These are phyloP conservation scores for Phortica okadai DNA, from an alignment of 2,888 invertebrate genomes.

Conservation along the genomic window DNA sequence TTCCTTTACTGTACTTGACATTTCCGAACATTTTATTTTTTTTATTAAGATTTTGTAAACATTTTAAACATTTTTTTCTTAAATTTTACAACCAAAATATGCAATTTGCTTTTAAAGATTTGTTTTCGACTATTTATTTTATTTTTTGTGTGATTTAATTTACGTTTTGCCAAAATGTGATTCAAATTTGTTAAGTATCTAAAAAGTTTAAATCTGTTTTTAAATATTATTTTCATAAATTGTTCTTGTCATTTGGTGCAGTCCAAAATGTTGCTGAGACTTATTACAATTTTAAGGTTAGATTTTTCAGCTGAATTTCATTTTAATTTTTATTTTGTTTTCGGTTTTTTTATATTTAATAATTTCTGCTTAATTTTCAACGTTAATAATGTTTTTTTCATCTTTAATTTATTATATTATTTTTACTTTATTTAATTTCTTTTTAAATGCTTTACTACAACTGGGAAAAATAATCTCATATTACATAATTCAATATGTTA, in stretches of 20 bases:
- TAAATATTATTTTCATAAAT: neutral
- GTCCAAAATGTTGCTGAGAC: constrained; percentile 61
- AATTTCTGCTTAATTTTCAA: constrained; percentile 40
- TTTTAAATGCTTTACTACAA: constrained; percentile 16
- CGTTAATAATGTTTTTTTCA: constrained; percentile 45
- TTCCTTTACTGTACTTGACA: constrained; percentile 35
- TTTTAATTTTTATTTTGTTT: neutral
- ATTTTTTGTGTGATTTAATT: constrained; percentile 22
- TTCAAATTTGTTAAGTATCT: constrained; percentile 55
- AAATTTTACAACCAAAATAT: constrained; percentile 53
- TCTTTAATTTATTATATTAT: constrained; percentile 35
- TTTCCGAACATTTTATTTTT: constrained; percentile 44
- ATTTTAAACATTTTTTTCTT: constrained; percentile 41
- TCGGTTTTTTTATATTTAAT: neutral
- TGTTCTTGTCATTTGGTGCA: constrained; percentile 51
- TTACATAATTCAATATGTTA: constrained; percentile 26
- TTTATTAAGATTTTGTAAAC: constrained; percentile 30
- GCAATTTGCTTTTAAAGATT: constrained; percentile 40
- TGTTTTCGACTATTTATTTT: neutral
- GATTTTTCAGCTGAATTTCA: neutral
- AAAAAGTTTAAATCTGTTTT: constrained; percentile 42
- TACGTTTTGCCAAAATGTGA: constrained; percentile 32
- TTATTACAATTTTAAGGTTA: neutral
- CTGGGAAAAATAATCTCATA: constrained; percentile 25
- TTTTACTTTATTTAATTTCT: neutral